Evolutionary conservation across 2,113 vertebrate species (phyloP).

Genomic region (Chionomys nivalis): DNA sequence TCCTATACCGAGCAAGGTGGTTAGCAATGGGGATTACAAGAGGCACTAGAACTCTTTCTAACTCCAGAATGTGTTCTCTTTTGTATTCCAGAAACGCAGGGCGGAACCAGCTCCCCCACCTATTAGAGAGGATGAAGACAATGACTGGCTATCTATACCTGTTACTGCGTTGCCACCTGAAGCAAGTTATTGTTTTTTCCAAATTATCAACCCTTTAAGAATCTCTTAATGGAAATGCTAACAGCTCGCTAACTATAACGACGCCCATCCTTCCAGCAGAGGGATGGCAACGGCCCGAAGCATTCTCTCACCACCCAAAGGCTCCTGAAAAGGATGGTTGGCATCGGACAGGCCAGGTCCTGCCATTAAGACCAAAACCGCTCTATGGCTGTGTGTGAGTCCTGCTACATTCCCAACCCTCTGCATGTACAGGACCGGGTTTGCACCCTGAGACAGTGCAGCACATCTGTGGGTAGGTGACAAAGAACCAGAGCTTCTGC

Average conservation of each 20-base stretch:
- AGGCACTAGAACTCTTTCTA: neutral
- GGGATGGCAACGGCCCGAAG: neutral
- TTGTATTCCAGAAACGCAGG: rapidly evolving
- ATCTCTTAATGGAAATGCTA: conserved; percentile 59
- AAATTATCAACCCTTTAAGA: conserved; percentile 62
- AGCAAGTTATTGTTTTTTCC: conserved; percentile 61
- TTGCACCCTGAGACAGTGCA: conserved; percentile 81
- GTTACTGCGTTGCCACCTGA: neutral
- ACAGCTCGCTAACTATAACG: conserved; percentile 53
- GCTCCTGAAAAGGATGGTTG: neutral
- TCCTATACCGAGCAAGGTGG: neutral
- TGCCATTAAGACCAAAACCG: neutral
- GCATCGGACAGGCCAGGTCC: neutral
- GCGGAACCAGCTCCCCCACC: neutral
- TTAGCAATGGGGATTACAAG: neutral
- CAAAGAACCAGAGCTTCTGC: conserved; percentile 80
- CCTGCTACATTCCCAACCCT: conserved; percentile 57
- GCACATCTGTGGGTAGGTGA: conserved; percentile 83
- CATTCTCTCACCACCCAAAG: rapidly evolving
- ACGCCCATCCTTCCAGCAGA: neutral
- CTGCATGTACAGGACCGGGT: conserved; percentile 80
- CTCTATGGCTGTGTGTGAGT: conserved; percentile 30
- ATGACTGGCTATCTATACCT: neutral
- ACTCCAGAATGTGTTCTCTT: neutral
- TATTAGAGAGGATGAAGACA: neutral